Conservation (phyloP, 2,113 vertebrate species). For the Petaurus breviceps region DNA sequence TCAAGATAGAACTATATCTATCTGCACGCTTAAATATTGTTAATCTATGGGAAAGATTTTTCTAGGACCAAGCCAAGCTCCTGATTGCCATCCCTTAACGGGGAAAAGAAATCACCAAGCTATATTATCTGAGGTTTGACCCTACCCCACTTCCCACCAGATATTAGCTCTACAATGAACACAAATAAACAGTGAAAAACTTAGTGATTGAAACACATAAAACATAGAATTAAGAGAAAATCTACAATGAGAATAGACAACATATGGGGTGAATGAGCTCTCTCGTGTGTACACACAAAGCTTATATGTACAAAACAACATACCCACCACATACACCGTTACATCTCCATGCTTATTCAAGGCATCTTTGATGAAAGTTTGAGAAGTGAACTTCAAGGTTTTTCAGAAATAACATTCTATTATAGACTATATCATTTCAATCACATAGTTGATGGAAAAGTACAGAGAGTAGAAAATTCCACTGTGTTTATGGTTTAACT, state of each 20-base stretch:
- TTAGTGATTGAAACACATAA: background rate
- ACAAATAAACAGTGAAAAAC: background rate
- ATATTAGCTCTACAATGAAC: background rate
- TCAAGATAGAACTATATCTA: background rate
- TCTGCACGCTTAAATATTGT: background rate
- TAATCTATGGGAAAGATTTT: background rate
- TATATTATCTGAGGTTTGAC: background rate
- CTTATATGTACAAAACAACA: background rate
- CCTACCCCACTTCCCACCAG: background rate
- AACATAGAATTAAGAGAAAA: background rate
- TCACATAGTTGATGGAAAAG: background rate
- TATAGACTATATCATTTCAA: background rate
- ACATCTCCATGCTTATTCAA: background rate
- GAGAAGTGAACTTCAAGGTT: background rate
- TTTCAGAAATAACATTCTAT: background rate
- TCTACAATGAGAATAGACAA: background rate
- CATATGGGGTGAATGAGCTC: background rate
- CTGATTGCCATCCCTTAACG: background rate
- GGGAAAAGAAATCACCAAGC: background rate
- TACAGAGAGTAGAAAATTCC: background rate
- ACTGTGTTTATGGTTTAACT: background rate
- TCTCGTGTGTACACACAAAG: background rate
- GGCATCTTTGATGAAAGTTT: background rate
- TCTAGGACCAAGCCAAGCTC: background rate
- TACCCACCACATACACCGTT: background rate